Evolutionary conservation across 2,113 vertebrate genomes (phyloP), one percentile per base, ranked within the genome.

Genomic region (Oncorhynchus mykiss): DNA sequence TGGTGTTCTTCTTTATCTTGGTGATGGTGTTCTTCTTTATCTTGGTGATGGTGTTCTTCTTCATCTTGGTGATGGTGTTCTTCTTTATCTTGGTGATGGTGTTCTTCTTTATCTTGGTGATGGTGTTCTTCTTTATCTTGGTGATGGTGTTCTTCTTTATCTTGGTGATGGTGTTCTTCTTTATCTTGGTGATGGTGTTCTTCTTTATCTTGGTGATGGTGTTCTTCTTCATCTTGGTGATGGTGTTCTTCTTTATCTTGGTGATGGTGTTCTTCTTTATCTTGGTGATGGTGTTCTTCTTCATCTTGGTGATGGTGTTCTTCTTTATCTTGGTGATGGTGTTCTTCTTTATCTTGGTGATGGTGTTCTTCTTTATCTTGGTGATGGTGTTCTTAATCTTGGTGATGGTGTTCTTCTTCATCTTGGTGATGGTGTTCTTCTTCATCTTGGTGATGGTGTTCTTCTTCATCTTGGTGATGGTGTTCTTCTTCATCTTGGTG

Each of bases 381-480:
- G 31, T 34, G 31, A 31, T 31, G 4, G 29, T 31, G 29, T 4
- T 4, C 29, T 31, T 31, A 1, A 87, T 90, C 88, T 84, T 78
- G 77, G 74, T 80, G 71, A 92, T 90, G 83, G 88, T 87, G 88
- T 87, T 88, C 31, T 69, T 76, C 70, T 78, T 79, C 83, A 89
- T 82, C 87, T 83, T 87, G 0, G 31, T 34, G 31, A 34, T 34
- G 31, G 31, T 6, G 5, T 6, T 34, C 5, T 1, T 5, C 29
- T 31, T 34, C 1, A 1, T 7, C 31, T 34, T 34, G 1, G 5
- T 34, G 31, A 31, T 31, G 31, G 31, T 31, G 5, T 6, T 6
- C 5, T n/a, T n/a, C n/a, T 85, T 91, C 86, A 87, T 90, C 88
- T 84, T 80, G 77, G 74, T 80, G 71, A 92, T 90, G 83, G 88